These are phyloP conservation scores for Hyposmocoma kahamanoa DNA, from an alignment of 1,140 invertebrate genomes.

Conservation along the genomic window DNA sequence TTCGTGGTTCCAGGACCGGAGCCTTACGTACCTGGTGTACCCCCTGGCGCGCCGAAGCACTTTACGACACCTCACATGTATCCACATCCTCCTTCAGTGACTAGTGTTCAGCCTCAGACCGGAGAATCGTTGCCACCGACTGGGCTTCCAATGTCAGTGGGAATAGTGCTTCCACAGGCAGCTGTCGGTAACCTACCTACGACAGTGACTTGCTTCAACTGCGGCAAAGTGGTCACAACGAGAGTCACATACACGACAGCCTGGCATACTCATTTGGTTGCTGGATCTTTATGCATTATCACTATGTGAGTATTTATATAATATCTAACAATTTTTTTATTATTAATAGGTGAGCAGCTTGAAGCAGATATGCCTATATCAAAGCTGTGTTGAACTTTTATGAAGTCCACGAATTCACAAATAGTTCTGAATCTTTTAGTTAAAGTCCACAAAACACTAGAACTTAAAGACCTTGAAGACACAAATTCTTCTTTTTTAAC, in stretches of 20 bases:
- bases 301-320: conserved; percentile 54
- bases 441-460: no score
- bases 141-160: conserved; percentile 30
- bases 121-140: conserved; percentile 26
- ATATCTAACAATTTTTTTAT: no score
- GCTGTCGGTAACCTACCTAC: conserved; percentile 58
- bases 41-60: conserved; percentile 32
- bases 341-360: no score
- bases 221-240: conserved; percentile 58
- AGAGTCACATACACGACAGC: conserved; percentile 60
- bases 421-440: no score
- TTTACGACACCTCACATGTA: conserved; percentile 53
- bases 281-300: conserved; percentile 57
- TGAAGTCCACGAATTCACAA: no score
- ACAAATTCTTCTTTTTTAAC: no score
- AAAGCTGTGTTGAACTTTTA: no score
- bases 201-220: conserved; percentile 58
- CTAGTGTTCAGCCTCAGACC: conserved; percentile 40
- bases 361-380: no score
- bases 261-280: conserved; percentile 63
- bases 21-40: conserved; percentile 13
- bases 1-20: conserved; percentile 38
- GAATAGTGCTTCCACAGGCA: conserved; percentile 36
- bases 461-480: no score
- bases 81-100: conserved; percentile 38